Percentiles rank a stretch among this genome's conserved stretches.
These are phyloP conservation scores for Prosopocoilus inquinatus DNA, from an alignment of 2,888 invertebrate species.

Conservation along the genomic window DNA sequence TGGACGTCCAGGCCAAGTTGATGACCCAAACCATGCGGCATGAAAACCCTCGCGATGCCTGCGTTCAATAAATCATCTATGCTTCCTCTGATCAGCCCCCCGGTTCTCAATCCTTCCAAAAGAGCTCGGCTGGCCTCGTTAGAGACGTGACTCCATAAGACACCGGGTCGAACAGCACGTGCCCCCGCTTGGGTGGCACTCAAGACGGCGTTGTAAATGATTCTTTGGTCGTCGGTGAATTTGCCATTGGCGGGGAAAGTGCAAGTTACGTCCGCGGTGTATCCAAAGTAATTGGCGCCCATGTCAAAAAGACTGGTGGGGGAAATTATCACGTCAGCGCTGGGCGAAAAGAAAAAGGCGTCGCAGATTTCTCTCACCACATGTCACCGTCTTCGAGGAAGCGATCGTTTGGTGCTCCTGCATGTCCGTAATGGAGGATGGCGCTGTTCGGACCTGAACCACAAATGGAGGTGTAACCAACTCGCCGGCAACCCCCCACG, in stretches of 20 bases:
- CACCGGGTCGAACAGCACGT: slow-evolving; percentile 79
- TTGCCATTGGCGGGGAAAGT: slow-evolving; percentile 93
- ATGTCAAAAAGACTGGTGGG: slow-evolving; percentile 86
- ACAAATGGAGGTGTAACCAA: slow-evolving; percentile 95
- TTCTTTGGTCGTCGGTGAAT: slow-evolving; percentile 86
- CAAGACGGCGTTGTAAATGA: slow-evolving; percentile 88
- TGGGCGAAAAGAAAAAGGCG: not conserved
- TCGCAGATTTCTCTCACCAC: slow-evolving; percentile 63
- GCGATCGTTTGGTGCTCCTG: slow-evolving; percentile 86
- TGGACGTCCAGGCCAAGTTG: slow-evolving; percentile 94
- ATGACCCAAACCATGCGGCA: slow-evolving; percentile 97
- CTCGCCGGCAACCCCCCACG: slow-evolving; percentile 85
- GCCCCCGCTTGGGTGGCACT: slow-evolving; percentile 82
- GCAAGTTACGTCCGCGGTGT: slow-evolving; percentile 95
- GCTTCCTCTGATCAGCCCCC: slow-evolving; percentile 72
- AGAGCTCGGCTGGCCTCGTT: slow-evolving; percentile 74
- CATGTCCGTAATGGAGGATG: slow-evolving; percentile 95
- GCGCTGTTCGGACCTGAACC: slow-evolving; percentile 88
- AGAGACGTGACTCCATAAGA: slow-evolving; percentile 94
- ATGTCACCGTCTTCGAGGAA: slow-evolving; percentile 80
- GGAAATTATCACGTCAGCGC: slow-evolving; percentile 17
- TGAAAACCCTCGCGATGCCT: slow-evolving; percentile 82
- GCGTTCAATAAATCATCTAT: slow-evolving; percentile 71
- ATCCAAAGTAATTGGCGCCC: slow-evolving; percentile 97
- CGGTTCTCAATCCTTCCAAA: slow-evolving; percentile 71